These are phyloP conservation scores for Gnathochromis pfefferi DNA, from an alignment of 2,113 vertebrate species.

Conservation along the genomic window DNA sequence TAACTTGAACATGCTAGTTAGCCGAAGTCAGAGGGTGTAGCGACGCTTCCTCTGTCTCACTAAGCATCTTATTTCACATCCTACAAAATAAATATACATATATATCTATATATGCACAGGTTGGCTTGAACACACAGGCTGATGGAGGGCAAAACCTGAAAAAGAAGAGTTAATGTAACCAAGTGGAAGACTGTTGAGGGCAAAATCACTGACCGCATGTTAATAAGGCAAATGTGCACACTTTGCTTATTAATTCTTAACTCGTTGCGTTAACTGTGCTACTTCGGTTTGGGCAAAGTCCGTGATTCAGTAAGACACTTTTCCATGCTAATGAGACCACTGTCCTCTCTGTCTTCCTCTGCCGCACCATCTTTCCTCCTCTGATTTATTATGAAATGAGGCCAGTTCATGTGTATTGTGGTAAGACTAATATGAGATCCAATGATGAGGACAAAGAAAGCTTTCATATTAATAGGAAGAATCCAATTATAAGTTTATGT, in stretches of 20 bases:
- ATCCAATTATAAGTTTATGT: constrained; percentile 74
- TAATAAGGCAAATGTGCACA: constrained; percentile 76
- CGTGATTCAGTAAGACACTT: constrained; percentile 80
- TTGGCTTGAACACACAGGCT: background rate
- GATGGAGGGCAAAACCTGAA: background rate
- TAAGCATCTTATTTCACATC: background rate
- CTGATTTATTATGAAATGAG: constrained; percentile 10
- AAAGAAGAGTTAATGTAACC: background rate
- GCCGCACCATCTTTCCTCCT: background rate
- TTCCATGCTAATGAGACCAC: constrained; percentile 78
- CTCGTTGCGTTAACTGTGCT: constrained; percentile 83
- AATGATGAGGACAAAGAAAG: constrained; percentile 55
- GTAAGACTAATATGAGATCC: constrained; percentile 32
- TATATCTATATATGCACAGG: background rate
- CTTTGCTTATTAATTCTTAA: constrained; percentile 84
- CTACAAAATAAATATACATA: background rate
- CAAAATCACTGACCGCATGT: constrained; percentile 69
- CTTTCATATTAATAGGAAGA: constrained; percentile 61
- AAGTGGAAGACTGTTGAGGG: constrained; percentile 37
- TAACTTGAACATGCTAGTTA: background rate
- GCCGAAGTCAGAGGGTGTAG: background rate
- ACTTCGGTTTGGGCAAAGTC: constrained; percentile 76
- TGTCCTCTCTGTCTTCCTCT: constrained; percentile 52
- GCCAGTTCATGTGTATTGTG: constrained; percentile 16
- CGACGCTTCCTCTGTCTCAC: background rate